phyloP scores from a whole-genome alignment of 2,888 invertebrate species.

The Thereva unica region DNA sequence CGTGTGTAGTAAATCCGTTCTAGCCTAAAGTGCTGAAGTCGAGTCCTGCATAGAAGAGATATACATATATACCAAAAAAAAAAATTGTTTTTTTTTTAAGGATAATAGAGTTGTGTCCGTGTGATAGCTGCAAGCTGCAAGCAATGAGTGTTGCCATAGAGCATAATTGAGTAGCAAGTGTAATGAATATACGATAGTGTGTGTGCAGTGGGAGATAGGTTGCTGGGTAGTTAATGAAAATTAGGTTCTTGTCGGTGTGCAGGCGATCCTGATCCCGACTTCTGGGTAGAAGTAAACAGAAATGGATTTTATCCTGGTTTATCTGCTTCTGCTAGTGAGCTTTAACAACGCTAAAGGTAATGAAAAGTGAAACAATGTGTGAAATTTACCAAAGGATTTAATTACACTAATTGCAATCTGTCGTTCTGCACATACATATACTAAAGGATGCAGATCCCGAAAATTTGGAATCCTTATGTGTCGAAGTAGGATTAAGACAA shows the following conservation, averaged over 20 bases:
- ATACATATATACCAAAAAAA: no score
- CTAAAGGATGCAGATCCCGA: no score
- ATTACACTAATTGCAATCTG: conserved; percentile 6
- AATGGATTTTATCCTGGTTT: conserved; percentile 39
- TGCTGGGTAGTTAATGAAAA: neutral
- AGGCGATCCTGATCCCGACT: conserved; percentile 5
- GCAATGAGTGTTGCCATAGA: conserved; percentile 29
- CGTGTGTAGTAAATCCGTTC: conserved; percentile 16
- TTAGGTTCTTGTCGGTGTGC: neutral
- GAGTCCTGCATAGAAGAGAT: no score
- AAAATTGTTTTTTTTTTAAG: conserved; percentile 18
- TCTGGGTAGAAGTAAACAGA: conserved; percentile 5
- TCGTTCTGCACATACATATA: no score
- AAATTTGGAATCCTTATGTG: no score
- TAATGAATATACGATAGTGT: no score
- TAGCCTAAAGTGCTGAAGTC: neutral
- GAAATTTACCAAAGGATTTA: conserved; percentile 18
- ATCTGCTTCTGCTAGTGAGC: conserved; percentile 26
- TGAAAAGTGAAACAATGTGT: neutral
- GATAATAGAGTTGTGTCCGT: conserved; percentile 14
- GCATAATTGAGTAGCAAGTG: neutral
- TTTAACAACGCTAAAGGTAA: conserved; percentile 37
- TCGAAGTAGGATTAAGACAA: no score
- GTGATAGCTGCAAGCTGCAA: conserved; percentile 13
- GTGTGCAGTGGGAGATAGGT: no score